These are phyloP conservation scores for Cryptocheilus praepositus DNA, from an alignment of 2,888 invertebrate species.

Conservation along the genomic window DNA sequence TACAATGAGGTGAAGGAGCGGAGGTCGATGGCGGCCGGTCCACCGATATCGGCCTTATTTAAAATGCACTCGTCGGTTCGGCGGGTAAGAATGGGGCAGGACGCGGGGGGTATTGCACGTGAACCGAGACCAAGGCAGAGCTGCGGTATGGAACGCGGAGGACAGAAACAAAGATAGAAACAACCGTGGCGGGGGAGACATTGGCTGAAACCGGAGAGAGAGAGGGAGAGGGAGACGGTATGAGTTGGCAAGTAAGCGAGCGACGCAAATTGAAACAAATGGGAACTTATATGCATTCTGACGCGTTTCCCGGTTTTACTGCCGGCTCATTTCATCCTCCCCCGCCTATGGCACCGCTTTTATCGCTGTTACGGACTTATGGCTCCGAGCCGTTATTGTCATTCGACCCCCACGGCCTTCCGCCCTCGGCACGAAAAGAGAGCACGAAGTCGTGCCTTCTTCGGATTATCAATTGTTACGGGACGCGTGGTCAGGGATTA, in stretches of 20 bases:
- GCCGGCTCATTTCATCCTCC: conserved; percentile 68
- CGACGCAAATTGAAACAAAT: conserved; percentile 70
- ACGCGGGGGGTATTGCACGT: too few relatives aligned
- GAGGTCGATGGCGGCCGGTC: conserved; percentile 6
- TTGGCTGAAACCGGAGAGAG: conserved; percentile 14
- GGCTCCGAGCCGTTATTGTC: conserved; percentile 63
- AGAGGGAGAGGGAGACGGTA: conserved; percentile 36
- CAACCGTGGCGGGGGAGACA: too few relatives aligned
- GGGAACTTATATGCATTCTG: conserved; percentile 66
- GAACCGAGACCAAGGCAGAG: too few relatives aligned
- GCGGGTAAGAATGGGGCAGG: conserved; percentile 15
- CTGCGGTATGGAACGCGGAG: too few relatives aligned
- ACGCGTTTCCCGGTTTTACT: conserved; percentile 66
- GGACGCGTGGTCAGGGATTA: too few relatives aligned
- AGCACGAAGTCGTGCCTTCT: neutral
- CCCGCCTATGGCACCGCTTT: conserved; percentile 50
- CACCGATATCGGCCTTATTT: too few relatives aligned
- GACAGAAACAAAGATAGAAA: too few relatives aligned
- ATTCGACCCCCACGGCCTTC: conserved; percentile 30
- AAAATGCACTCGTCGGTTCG: conserved; percentile 10
- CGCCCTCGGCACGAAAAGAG: conserved; percentile 14
- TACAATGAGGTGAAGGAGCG: conserved; percentile 28
- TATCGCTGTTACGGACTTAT: conserved; percentile 64
- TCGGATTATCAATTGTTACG: too few relatives aligned
- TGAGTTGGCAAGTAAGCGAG: conserved; percentile 28